Evolutionary conservation across 2,797 vertebrate species (phyloP).

Genomic region (Dromococcyx pavoninus): DNA sequence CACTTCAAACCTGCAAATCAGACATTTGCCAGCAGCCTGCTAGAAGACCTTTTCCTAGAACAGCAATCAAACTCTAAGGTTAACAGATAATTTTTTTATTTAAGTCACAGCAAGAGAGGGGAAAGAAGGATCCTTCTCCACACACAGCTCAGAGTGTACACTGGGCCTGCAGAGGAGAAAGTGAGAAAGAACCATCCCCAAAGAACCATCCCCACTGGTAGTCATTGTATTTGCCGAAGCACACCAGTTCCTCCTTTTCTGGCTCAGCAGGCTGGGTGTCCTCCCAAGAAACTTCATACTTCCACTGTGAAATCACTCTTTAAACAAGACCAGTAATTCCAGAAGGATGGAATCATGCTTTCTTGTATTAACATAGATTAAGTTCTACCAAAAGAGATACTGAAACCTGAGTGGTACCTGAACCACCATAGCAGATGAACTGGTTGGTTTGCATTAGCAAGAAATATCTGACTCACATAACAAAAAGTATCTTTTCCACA

Average conservation of each 20-base stretch:
- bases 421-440: neutral
- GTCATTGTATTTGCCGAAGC: neutral
- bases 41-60: neutral
- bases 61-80: neutral
- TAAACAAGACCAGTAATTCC: neutral
- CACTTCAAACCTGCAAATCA: neutral
- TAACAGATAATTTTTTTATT: neutral
- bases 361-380: neutral
- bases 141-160: fast-evolving
- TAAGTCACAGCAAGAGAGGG: neutral
- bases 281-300: neutral
- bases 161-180: neutral
- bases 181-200: neutral
- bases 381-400: neutral
- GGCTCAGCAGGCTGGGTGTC: fast-evolving
- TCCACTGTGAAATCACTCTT: neutral
- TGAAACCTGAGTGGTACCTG: neutral
- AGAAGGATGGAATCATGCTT: neutral
- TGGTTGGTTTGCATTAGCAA: neutral
- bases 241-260: neutral
- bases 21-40: neutral
- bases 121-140: neutral
- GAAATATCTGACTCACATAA: neutral
- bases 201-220: too few relatives aligned
- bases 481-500: neutral